Evolutionary conservation across 2,888 invertebrate species (phyloP).

Genomic region (Drymonia ruficornis): DNA sequence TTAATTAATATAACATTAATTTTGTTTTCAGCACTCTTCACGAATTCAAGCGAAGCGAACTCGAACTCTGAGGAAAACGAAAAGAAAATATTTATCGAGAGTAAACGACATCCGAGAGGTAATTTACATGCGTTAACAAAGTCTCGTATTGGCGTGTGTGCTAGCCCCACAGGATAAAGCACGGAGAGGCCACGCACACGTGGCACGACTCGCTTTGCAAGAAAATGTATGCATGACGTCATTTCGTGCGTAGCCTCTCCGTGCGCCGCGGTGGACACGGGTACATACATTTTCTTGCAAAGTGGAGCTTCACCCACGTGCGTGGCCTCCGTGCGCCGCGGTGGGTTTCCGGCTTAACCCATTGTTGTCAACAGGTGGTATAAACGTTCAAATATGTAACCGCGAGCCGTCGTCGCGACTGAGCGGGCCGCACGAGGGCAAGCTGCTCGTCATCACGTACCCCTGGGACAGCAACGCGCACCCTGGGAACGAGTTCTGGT

Average conservation of each 20-base stretch:
- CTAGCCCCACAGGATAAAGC: too few species aligned
- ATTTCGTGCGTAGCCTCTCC: too few species aligned
- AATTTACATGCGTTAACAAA: slow-evolving; percentile 13
- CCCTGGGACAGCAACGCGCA: slow-evolving; percentile 90
- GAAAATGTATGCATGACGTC: too few species aligned
- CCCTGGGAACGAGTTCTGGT: slow-evolving; percentile 91
- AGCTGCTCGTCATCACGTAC: slow-evolving; percentile 86
- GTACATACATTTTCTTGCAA: too few species aligned
- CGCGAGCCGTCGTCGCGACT: slow-evolving; percentile 84
- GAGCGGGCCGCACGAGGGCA: slow-evolving; percentile 69
- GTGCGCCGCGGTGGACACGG: too few species aligned
- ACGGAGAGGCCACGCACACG: too few species aligned
- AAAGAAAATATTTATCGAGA: slow-evolving; percentile 63
- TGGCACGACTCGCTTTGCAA: too few species aligned
- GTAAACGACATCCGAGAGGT: slow-evolving; percentile 71
- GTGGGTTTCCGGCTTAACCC: not conserved
- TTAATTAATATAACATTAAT: too few species aligned
- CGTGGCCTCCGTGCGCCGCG: too few species aligned
- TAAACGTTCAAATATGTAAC: slow-evolving; percentile 78
- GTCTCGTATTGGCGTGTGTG: too few species aligned
- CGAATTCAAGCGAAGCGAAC: slow-evolving; percentile 27
- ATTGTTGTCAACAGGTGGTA: slow-evolving; percentile 65
- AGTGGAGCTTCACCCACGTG: too few species aligned
- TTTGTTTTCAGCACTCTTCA: slow-evolving; percentile 56
- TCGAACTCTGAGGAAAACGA: slow-evolving; percentile 36